Evolutionary conservation across 2,888 invertebrate species (phyloP).

Genomic region (Parnassius glacialis): DNA sequence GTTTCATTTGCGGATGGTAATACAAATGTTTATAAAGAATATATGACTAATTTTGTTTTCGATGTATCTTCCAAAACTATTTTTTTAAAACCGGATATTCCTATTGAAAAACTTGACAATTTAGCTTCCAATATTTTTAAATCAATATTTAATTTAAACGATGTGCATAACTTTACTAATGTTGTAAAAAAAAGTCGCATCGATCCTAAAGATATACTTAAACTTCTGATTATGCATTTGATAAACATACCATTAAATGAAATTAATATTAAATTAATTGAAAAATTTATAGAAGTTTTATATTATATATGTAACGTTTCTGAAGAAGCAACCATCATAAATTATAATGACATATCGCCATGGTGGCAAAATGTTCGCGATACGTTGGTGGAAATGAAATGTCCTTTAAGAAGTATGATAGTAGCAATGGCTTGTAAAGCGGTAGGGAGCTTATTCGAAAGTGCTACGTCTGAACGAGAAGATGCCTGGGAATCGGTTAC

Average conservation of each 20-base stretch:
- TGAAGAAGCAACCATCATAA: slow-evolving; percentile 81
- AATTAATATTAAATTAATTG: slow-evolving; percentile 81
- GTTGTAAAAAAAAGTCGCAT: slow-evolving; percentile 55
- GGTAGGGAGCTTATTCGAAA: slow-evolving; percentile 81
- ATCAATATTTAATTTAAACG: slow-evolving; percentile 69
- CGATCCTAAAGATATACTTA: slow-evolving; percentile 84
- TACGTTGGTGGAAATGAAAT: slow-evolving; percentile 85
- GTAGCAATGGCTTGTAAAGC: slow-evolving; percentile 91
- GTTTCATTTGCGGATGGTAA: slow-evolving; percentile 81
- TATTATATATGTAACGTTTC: slow-evolving; percentile 83
- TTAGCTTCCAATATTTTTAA: slow-evolving; percentile 60
- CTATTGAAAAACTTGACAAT: slow-evolving; percentile 52
- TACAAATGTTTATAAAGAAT: slow-evolving; percentile 75
- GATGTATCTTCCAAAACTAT: slow-evolving; percentile 50
- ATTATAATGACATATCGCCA: slow-evolving; percentile 85
- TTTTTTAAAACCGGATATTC: slow-evolving; percentile 51
- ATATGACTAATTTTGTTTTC: slow-evolving; percentile 78
- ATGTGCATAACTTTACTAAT: slow-evolving; percentile 45
- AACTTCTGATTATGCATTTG: slow-evolving; percentile 86
- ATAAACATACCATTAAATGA: slow-evolving; percentile 82
- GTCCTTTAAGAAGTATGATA: slow-evolving; percentile 89
- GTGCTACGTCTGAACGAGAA: slow-evolving; percentile 65
- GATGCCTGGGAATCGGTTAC: slow-evolving; percentile 91
- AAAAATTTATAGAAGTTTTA: slow-evolving; percentile 84
- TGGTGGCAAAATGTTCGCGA: slow-evolving; percentile 93